Conservation (phyloP, 2,797 vertebrate species). For the Silurus aristotelis region DNA sequence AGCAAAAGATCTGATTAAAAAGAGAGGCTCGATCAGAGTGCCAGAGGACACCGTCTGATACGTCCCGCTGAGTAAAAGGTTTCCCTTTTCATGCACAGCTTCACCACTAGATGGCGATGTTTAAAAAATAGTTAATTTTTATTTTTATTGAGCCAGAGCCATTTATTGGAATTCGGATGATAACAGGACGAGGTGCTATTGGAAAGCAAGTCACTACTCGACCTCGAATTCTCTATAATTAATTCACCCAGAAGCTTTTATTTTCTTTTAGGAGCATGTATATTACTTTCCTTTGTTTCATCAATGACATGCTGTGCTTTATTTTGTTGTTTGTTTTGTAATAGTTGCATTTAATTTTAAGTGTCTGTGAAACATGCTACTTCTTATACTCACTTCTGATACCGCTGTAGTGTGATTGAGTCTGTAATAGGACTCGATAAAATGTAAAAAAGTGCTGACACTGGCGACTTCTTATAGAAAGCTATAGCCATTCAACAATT, state of each 20-base stretch:
- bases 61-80: slow-evolving; percentile 20
- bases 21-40: slow-evolving; percentile 36
- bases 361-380: not conserved
- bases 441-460: not conserved
- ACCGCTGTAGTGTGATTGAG: not conserved
- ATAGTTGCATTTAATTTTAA: not conserved
- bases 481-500: too few species aligned
- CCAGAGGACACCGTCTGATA: slow-evolving; percentile 11
- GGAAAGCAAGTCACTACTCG: not conserved
- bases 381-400: not conserved
- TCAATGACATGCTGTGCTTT: not conserved
- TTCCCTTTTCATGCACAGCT: not conserved
- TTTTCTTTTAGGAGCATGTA: not conserved
- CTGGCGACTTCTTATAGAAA: not conserved
- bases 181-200: not conserved
- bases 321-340: not conserved
- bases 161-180: too few species aligned
- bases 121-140: not conserved
- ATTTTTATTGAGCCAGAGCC: too few species aligned
- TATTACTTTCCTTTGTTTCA: too few species aligned
- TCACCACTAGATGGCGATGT: slow-evolving; percentile 38
- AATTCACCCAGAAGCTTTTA: not conserved
- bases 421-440: too few species aligned
- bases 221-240: not conserved
- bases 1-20: slow-evolving; percentile 49